Percentiles rank a stretch among this genome's conserved stretches.
Evolutionary conservation across 1,140 invertebrate genomes (phyloP).

Genomic region (Aplysia californica): DNA sequence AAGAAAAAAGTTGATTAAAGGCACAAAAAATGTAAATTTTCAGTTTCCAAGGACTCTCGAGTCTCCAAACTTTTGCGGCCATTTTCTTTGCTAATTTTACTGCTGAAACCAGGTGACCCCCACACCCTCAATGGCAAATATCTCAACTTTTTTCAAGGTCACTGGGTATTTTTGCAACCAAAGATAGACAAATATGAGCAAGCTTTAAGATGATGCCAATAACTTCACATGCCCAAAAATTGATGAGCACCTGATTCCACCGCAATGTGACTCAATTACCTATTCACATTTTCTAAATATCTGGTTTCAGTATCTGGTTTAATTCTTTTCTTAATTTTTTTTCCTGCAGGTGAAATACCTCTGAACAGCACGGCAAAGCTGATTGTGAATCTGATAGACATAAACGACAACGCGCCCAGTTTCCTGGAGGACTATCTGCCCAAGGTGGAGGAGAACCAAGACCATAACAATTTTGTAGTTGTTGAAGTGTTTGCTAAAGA

Average conservation of each 20-base stretch:
- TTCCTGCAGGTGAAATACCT: constrained; percentile 74
- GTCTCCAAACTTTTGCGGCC: no score
- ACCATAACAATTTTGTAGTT: constrained; percentile 79
- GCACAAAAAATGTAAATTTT: no score
- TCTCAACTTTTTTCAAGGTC: no score
- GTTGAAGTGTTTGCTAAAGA: constrained; percentile 95
- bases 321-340: background rate
- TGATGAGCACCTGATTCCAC: no score
- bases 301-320: background rate
- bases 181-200: background rate
- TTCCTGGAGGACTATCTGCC: constrained; percentile 93
- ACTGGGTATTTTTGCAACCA: no score
- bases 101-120: no score
- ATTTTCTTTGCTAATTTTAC: no score
- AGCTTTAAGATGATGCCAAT: background rate
- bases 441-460: constrained; percentile 87
- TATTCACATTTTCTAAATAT: background rate
- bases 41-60: no score
- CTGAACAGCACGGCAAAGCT: constrained; percentile 96
- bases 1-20: no score
- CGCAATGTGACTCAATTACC: no score
- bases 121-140: no score
- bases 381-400: constrained; percentile 94
- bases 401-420: constrained; percentile 92
- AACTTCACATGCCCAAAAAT: no score